These are phyloP conservation scores for Baryphthengus martii DNA, from an alignment of 2,113 vertebrate species.

Conservation along the genomic window DNA sequence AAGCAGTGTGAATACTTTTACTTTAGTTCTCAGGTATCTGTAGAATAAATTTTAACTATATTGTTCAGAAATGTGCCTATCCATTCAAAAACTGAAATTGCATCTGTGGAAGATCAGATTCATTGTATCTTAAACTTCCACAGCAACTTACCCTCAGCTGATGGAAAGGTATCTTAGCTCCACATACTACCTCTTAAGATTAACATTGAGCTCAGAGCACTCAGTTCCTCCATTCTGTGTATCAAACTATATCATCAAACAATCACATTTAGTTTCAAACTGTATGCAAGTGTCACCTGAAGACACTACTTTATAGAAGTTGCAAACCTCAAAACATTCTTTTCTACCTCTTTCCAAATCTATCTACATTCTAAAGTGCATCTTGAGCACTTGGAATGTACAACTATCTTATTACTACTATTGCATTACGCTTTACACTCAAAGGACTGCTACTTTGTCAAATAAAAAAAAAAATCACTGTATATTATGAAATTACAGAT, in stretches of 20 bases:
- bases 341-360: not conserved
- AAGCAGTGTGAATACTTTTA: not conserved
- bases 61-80: not conserved
- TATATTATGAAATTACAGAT: not conserved
- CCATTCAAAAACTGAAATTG: not conserved
- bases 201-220: not conserved
- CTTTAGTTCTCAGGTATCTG: not conserved
- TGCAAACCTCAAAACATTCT: not conserved
- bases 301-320: not conserved
- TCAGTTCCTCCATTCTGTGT: not conserved
- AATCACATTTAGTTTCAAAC: not conserved
- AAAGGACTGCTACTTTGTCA: not conserved
- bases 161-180: not conserved
- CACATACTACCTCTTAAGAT: not conserved
- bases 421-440: accelerated
- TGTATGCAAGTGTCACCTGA: not conserved
- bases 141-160: not conserved
- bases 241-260: not conserved
- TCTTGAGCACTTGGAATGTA: not conserved
- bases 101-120: not conserved
- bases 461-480: not conserved
- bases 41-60: not conserved
- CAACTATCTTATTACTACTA: not conserved
- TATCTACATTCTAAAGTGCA: not conserved
- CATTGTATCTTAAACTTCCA: not conserved